Evolutionary conservation across 2,113 vertebrate species (phyloP), one percentile per base, ranked within the genome.

Genomic region (Tamias sibiricus): DNA sequence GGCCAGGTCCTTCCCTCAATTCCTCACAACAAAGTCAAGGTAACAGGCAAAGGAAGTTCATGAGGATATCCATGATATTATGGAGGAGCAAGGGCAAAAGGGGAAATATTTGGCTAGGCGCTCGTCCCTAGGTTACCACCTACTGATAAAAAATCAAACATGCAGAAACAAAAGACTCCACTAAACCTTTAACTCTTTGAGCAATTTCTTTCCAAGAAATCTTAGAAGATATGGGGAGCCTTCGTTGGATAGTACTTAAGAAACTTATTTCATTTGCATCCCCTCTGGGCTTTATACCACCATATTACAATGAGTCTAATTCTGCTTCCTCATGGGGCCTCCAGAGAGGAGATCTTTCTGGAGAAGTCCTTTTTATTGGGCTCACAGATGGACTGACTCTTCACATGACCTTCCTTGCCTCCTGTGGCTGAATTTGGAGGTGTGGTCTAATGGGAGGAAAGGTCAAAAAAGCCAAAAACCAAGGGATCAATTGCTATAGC

Each of bases 111-210:
- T 75, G 62, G 19, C 47, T 54, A 80, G 57, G 14, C 1, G 20
- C 20, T 26, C n/a, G 59, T 59, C 30, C 14, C 30, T 87, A 16
- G 4, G 54, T 49, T 88, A 35, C 30, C 32, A 47, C 40, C 47
- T 72, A 44, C 66, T 83, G 62, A 86, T 40, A 64, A 72, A 84
- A 47, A 94, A 95, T 44, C 66, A 92, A 89, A 81, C 40, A 62
- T 9, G 30, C 28, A 37, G 68, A 91, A 66, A 44, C 4, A 30
- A 35, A 94, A 82, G 26, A 26, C 17, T 87, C 68, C 13, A 47
- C 64, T 8, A 62, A 72, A 57, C 26, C 14, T 40, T 90, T 40
- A 76, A 80, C 1, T 17, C 37, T 75, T 77, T 52, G 28, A 87
- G 24, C 37, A 14, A 7, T 47, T 44, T 32, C 1, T 4, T 76